Conservation (phyloP, 1,140 invertebrate species). For the Mactra quadrangularis region DNA sequence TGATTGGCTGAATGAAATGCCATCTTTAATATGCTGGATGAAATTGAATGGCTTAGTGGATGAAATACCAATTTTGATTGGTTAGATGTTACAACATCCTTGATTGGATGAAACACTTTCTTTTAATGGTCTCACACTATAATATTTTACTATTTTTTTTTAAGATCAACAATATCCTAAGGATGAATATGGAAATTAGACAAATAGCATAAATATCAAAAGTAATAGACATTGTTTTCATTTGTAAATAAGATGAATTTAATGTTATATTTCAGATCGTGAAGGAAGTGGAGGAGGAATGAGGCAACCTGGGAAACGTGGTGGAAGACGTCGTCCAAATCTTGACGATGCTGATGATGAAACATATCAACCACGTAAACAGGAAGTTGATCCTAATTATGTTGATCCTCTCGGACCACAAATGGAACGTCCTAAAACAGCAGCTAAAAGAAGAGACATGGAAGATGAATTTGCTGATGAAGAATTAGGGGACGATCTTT, state of each 20-base stretch:
- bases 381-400: conserved; percentile 87
- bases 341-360: conserved; percentile 79
- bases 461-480: conserved; percentile 93
- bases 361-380: conserved; percentile 73
- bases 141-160: no score
- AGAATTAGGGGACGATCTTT: conserved; percentile 91
- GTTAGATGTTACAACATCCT: no score
- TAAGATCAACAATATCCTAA: no score
- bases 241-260: neutral
- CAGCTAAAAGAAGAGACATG: conserved; percentile 85
- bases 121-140: no score
- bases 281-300: conserved; percentile 77
- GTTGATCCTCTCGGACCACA: conserved; percentile 90
- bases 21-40: no score
- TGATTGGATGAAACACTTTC: no score
- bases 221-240: no score
- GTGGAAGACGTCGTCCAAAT: conserved; percentile 68
- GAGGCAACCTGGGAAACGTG: conserved; percentile 59
- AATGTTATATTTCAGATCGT: conserved; percentile 62
- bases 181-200: no score
- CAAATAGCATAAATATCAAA: no score
- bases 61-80: no score
- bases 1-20: no score
- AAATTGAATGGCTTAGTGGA: no score
- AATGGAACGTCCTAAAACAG: conserved; percentile 91